A percentile compares a stretch with the other conserved stretches of the same genome.
These are phyloP conservation scores for Tiliacea citrago DNA, from an alignment of 2,888 invertebrate genomes.

Conservation along the genomic window DNA sequence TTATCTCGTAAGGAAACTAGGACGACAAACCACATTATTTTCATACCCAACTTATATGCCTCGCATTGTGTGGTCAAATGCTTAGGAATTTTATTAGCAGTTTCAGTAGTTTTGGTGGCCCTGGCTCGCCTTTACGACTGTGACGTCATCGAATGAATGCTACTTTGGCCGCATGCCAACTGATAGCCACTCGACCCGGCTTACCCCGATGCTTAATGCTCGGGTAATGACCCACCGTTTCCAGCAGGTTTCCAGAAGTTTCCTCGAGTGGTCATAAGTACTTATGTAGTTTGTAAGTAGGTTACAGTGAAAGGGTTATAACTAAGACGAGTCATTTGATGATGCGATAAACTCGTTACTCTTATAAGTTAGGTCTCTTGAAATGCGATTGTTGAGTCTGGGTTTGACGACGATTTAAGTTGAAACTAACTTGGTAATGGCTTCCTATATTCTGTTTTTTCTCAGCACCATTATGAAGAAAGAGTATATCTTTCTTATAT, in stretches of 20 bases:
- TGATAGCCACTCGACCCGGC: conserved; percentile 85
- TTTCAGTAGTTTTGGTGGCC: conserved; percentile 57
- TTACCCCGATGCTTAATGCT: conserved; percentile 80
- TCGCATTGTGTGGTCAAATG: conserved; percentile 51
- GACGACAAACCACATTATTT: conserved; percentile 43
- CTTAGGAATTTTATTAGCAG: conserved; percentile 63
- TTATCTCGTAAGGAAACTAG: conserved; percentile 31
- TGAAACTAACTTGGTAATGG: conserved; percentile 29
- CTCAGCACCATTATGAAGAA: conserved; percentile 43
- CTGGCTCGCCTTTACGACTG: conserved; percentile 63
- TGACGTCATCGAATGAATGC: conserved; percentile 82
- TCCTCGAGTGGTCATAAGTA: conserved; percentile 61
- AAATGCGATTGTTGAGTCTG: conserved; percentile 37
- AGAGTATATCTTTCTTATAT: conserved; percentile 25
- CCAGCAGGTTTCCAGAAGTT: conserved; percentile 72
- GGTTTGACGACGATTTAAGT: conserved; percentile 53
- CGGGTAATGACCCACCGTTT: conserved; percentile 85
- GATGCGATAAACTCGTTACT: conserved; percentile 49
- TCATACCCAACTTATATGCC: conserved; percentile 52
- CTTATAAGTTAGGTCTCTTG: conserved; percentile 37
- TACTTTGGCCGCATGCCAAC: conserved; percentile 85
- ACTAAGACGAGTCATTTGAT: conserved; percentile 49
- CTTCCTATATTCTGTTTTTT: conserved; percentile 26
- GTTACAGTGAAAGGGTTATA: conserved; percentile 58
- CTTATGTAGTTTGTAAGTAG: conserved; percentile 48